A percentile compares a stretch with the other conserved stretches of the same genome.
These are phyloP conservation scores for Discoglossus pictus DNA, from an alignment of 2,797 vertebrate genomes.

Conservation along the genomic window DNA sequence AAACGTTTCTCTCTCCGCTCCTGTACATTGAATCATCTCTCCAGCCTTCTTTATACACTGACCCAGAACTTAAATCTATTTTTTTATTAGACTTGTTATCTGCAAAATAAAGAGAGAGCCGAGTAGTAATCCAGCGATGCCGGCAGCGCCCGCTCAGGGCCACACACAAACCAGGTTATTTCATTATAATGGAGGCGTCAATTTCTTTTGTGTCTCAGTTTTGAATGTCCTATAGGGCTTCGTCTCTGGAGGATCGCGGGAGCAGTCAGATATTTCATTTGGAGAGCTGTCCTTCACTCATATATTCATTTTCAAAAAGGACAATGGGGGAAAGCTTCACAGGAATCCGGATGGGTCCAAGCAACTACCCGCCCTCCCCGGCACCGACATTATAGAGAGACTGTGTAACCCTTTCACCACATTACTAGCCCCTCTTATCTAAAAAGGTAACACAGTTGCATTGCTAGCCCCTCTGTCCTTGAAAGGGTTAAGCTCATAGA, in stretches of 20 bases:
- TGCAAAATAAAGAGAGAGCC: conserved; percentile 23
- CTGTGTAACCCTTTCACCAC: too few species aligned
- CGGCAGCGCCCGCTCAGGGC: conserved; percentile 9
- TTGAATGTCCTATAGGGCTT: conserved; percentile 38
- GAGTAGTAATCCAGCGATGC: conserved; percentile 21
- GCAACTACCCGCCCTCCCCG: too few species aligned
- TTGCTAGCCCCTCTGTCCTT: too few species aligned
- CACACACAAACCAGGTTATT: conserved; percentile 38
- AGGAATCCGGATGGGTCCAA: conserved; percentile 22
- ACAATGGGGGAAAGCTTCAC: conserved; percentile 21
- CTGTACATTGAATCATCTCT: conserved; percentile 23
- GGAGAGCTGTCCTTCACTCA: conserved; percentile 46
- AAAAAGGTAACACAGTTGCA: too few species aligned
- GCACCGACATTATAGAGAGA: too few species aligned
- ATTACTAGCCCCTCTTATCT: too few species aligned
- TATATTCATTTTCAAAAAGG: conserved; percentile 45
- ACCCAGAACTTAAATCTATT: background rate
- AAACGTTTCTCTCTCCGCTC: too few species aligned
- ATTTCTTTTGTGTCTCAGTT: conserved; percentile 44
- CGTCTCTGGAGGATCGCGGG: conserved; percentile 16
- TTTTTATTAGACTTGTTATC: conserved; percentile 29
- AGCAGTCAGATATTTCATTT: conserved; percentile 43
- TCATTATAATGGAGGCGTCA: conserved; percentile 45
- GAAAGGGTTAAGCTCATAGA: too few species aligned
- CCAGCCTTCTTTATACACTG: conserved; percentile 10